These are phyloP conservation scores for Pinctada fucata DNA, from an alignment of 2,888 invertebrate genomes.

Conservation along the genomic window DNA sequence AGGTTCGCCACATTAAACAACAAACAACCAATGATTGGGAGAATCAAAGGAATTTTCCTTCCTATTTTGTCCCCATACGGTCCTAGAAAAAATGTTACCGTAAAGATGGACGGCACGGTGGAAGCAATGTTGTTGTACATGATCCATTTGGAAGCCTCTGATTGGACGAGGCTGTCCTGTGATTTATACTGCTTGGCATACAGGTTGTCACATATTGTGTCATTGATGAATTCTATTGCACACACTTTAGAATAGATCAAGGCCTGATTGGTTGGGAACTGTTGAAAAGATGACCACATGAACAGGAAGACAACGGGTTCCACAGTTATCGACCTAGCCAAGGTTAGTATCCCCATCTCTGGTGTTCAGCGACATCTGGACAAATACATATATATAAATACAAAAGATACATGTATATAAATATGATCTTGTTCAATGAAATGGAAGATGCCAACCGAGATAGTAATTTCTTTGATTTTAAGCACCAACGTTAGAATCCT, in stretches of 20 bases:
- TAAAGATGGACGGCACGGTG: constrained; percentile 72
- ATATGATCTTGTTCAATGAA: no score
- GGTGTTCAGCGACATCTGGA: no score
- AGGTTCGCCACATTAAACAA: constrained; percentile 60
- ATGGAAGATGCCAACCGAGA: no score
- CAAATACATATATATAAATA: no score
- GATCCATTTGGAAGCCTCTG: constrained; percentile 73
- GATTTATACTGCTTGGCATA: constrained; percentile 45
- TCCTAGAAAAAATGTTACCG: constrained; percentile 72
- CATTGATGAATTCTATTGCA: constrained; percentile 49
- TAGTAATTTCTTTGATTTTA: no score
- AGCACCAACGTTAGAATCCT: no score
- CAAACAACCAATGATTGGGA: constrained; percentile 76
- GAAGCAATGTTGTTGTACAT: constrained; percentile 72
- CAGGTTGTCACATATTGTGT: constrained; percentile 52
- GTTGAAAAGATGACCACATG: constrained; percentile 86
- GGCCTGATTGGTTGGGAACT: constrained; percentile 76
- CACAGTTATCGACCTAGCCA: constrained; percentile 81
- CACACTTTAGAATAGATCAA: constrained; percentile 77
- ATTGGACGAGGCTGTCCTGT: constrained; percentile 69
- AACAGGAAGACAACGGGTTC: constrained; percentile 92
- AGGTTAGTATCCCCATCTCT: no score
- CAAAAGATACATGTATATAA: no score
- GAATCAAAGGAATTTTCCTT: constrained; percentile 76
- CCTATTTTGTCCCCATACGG: constrained; percentile 77